Evolutionary conservation across 2,888 invertebrate species (phyloP).

Genomic region (Didymodactylos carnosus): DNA sequence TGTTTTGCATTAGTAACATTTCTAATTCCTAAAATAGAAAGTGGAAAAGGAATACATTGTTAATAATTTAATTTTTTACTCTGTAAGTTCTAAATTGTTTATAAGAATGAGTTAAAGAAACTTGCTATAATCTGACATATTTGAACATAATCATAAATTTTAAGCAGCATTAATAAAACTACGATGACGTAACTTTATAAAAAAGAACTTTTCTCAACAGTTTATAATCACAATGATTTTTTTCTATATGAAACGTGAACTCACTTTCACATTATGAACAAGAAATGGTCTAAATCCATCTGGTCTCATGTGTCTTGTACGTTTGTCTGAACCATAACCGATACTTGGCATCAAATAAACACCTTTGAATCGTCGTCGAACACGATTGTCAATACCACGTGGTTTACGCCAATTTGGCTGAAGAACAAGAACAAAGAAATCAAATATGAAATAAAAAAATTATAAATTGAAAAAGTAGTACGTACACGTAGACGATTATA

Average conservation of each 20-base stretch:
- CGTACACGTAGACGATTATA: conserved; percentile 74
- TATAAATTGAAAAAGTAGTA: not conserved
- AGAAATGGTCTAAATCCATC: conserved; percentile 91
- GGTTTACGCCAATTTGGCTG: conserved; percentile 97
- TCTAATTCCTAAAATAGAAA: conserved; percentile 58
- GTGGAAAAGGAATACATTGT: not conserved
- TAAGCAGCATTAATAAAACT: not conserved
- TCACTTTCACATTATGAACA: conserved; percentile 62
- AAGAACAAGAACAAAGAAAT: conserved; percentile 17
- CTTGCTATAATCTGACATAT: not conserved
- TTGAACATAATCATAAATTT: conserved; percentile 4
- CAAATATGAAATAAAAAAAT: not conserved
- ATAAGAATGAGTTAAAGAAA: not conserved
- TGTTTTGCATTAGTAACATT: conserved; percentile 94
- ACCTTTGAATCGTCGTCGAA: conserved; percentile 94
- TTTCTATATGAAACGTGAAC: conserved; percentile 15
- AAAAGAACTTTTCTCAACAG: not conserved
- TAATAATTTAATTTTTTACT: not conserved
- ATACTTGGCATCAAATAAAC: conserved; percentile 96
- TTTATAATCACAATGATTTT: not conserved
- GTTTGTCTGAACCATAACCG: conserved; percentile 87
- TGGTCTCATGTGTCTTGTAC: conserved; percentile 84
- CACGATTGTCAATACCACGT: conserved; percentile 99
- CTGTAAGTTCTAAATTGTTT: not conserved
- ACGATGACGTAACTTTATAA: no score